Percentiles rank a stretch among this genome's conserved stretches.
Conservation (phyloP, 2,797 vertebrate genomes). For the Cyprinella venusta region DNA sequence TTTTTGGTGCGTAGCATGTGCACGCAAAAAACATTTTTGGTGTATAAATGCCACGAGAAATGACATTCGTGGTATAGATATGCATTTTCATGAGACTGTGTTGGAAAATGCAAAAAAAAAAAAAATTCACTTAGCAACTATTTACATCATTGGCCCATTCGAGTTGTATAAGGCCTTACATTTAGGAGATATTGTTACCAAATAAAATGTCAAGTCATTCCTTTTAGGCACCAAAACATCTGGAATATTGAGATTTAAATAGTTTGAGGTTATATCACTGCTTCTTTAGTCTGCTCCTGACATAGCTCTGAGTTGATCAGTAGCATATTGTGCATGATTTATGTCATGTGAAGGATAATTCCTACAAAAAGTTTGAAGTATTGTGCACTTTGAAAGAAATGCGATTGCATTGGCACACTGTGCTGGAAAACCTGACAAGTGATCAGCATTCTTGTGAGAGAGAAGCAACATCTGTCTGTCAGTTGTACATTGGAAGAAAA, state of each 20-base stretch:
- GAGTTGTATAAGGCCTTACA: constrained; percentile 13
- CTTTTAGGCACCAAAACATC: constrained; percentile 38
- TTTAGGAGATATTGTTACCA: constrained; percentile 9
- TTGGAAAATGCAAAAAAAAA: too few relatives aligned
- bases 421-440: constrained; percentile 39
- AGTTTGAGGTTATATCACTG: constrained; percentile 9
- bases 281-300: neutral
- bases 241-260: constrained; percentile 25
- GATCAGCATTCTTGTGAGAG: constrained; percentile 22
- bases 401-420: constrained; percentile 23
- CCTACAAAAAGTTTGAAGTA: constrained; percentile 42
- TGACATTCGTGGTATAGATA: too few relatives aligned
- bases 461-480: constrained; percentile 40
- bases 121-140: constrained; percentile 11
- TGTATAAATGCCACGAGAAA: too few relatives aligned
- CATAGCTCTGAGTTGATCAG: constrained; percentile 25
- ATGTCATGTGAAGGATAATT: constrained; percentile 18
- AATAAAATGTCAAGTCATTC: constrained; percentile 22
- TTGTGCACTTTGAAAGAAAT: constrained; percentile 27
- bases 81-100: too few relatives aligned
- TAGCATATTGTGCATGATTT: constrained; percentile 40
- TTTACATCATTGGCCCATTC: constrained; percentile 23
- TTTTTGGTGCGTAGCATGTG: too few relatives aligned
- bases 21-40: too few relatives aligned
- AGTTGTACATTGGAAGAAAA: constrained; percentile 24